A percentile compares a stretch with the other conserved stretches of the same genome.
These are phyloP conservation scores for Pollenia amentaria DNA, from an alignment of 2,888 invertebrate genomes.

Conservation along the genomic window DNA sequence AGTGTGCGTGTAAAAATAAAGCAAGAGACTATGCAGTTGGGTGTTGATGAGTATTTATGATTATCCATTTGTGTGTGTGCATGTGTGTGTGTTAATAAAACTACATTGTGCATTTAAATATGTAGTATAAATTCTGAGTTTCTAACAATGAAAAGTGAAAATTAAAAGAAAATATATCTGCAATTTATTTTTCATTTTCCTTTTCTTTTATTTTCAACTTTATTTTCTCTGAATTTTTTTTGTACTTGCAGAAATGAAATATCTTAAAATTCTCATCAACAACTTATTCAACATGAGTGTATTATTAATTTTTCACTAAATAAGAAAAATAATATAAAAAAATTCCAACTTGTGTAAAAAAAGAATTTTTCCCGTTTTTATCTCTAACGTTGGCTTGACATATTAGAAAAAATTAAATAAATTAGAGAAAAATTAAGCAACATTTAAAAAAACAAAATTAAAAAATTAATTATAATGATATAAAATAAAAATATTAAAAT, in stretches of 20 bases:
- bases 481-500: not conserved
- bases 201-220: slow-evolving; percentile 26
- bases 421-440: not conserved
- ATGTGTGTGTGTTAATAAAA: slow-evolving; percentile 36
- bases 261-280: slow-evolving; percentile 21
- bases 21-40: too few relatives aligned
- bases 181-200: slow-evolving; percentile 52
- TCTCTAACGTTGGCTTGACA: not conserved
- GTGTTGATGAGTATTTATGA: too few relatives aligned
- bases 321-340: slow-evolving; percentile 26
- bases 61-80: not conserved
- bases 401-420: not conserved
- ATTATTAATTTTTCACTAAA: slow-evolving; percentile 28
- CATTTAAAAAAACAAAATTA: not conserved
- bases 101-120: slow-evolving; percentile 42
- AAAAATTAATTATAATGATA: not conserved
- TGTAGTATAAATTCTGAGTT: slow-evolving; percentile 41
- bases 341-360: not conserved
- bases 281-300: slow-evolving; percentile 30
- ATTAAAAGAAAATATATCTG: slow-evolving; percentile 34
- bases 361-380: not conserved
- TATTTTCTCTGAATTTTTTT: not conserved
- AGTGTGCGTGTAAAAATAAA: slow-evolving; percentile 54
- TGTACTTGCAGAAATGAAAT: slow-evolving; percentile 30
- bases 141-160: slow-evolving; percentile 66